Evolutionary conservation across 2,113 vertebrate genomes (phyloP), one percentile per base, ranked within the genome.

Genomic region (Chitala chitala): DNA sequence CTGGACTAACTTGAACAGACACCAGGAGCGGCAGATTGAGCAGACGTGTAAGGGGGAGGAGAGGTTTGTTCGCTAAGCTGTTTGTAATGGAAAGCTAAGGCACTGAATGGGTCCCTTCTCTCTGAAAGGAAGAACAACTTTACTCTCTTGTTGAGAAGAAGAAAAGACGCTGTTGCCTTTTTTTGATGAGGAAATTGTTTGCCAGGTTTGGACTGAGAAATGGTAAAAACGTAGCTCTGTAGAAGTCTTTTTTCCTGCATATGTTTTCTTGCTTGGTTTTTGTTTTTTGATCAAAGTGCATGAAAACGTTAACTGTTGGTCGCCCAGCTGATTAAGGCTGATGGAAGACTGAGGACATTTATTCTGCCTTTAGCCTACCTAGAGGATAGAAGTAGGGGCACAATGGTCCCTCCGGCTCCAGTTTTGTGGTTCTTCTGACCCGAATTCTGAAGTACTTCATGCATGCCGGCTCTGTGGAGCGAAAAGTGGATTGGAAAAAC

Each of bases 1-100:
- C 44, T 38, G 58, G 71, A 50, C 40, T 58, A 48, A 38, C 5
- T 36, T 63, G 71, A 63, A 38, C 73, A 51, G 81, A 85, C 78
- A 64, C 66, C 22, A 64, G 69, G 80, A 66, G 48, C 79, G 77
- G 80, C 79, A 79, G 77, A 63, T 4, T 3, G 38, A 8, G 29
- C 10, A 22, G 13, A 33, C 58, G 71, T 59, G 72, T 75, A 63
- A 50, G n/a, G 69, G 29, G 68, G 69, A 59, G 48, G 71, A 75
- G 48, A 56, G 38, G 66, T 5, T 13, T 15, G 58, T 5, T 1
- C 3, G 12, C 40, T 26, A 44, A 66, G 63, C 63, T 10, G 20
- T n/a, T n/a, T n/a, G n/a, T n/a, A n/a, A 22, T 24, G 36, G 44
- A 33, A 72, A 42, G 70, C 31, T n/a, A 20, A 24, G 42, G 76